Conservation (phyloP, 2,888 invertebrate genomes). For the Caenorhabditis plicata region DNA sequence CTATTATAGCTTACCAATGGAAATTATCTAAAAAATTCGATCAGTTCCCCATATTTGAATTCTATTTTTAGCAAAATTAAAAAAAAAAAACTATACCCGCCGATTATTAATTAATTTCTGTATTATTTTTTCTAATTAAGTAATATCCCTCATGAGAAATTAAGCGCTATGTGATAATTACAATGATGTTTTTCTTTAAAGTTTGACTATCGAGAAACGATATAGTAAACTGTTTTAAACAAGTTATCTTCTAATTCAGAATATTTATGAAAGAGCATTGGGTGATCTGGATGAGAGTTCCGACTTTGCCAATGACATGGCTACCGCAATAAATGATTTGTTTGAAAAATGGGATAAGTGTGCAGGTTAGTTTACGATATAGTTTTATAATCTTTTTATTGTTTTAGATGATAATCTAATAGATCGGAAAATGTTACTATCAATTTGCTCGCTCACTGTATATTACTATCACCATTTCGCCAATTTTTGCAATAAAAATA, state of each 20-base stretch:
- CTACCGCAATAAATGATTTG: constrained; percentile 28
- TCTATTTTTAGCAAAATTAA: too few relatives aligned
- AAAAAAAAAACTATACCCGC: too few relatives aligned
- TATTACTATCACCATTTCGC: constrained; percentile 49
- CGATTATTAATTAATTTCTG: too few relatives aligned
- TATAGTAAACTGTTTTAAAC: too few relatives aligned
- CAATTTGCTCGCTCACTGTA: constrained; percentile 39
- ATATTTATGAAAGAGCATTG: constrained; percentile 32
- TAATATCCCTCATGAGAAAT: too few relatives aligned
- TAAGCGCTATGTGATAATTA: too few relatives aligned
- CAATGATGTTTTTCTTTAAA: too few relatives aligned
- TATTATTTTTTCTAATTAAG: too few relatives aligned
- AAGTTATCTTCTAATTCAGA: constrained; percentile 14
- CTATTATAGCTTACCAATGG: too few relatives aligned
- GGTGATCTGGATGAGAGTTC: constrained; percentile 35
- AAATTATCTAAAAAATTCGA: too few relatives aligned
- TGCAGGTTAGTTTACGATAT: constrained; percentile 23
- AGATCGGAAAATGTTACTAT: constrained; percentile 40
- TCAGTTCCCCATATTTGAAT: too few relatives aligned
- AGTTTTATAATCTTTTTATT: not conserved
- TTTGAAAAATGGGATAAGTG: constrained; percentile 50
- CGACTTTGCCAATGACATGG: constrained; percentile 44
- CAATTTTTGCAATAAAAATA: constrained; percentile 26
- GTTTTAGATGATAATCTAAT: constrained; percentile 40
- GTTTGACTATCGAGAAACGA: too few relatives aligned